phyloP scores from a whole-genome alignment of 2,888 invertebrate species.

The Lycia hirtaria region DNA sequence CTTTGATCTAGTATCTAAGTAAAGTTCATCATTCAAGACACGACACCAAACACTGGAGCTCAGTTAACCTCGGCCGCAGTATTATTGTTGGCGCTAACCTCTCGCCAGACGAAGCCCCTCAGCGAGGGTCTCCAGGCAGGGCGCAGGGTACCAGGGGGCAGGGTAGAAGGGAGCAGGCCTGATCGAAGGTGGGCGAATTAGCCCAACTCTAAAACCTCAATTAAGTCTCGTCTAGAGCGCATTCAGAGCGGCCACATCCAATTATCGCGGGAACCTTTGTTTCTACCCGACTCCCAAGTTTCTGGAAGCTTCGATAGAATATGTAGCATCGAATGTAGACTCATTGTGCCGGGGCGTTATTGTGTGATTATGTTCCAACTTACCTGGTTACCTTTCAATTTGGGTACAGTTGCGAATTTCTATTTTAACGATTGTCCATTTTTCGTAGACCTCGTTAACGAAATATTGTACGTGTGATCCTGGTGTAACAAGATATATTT shows the following conservation, averaged over 20 bases:
- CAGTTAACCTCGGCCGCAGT: conserved; percentile 70
- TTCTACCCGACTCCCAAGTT: conserved; percentile 64
- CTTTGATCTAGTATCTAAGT: conserved; percentile 6
- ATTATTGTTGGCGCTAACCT: conserved; percentile 69
- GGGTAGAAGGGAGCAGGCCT: conserved; percentile 60
- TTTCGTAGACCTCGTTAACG: background rate
- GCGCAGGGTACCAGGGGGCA: conserved; percentile 50
- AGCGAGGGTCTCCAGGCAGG: conserved; percentile 50
- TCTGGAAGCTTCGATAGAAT: conserved; percentile 54
- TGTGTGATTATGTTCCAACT: conserved; percentile 46
- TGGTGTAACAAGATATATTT: too few relatives aligned
- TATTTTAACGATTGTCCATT: conserved; percentile 10
- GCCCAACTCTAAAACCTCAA: conserved; percentile 85
- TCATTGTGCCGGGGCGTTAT: conserved; percentile 50
- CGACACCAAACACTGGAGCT: conserved; percentile 63
- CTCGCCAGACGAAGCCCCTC: conserved; percentile 72
- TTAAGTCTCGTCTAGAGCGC: conserved; percentile 84
- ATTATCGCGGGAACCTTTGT: conserved; percentile 83
- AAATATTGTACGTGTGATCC: background rate
- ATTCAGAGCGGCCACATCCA: conserved; percentile 82
- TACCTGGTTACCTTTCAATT: conserved; percentile 40
- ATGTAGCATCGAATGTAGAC: conserved; percentile 52
- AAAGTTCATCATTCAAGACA: conserved; percentile 45
- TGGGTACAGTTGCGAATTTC: conserved; percentile 28
- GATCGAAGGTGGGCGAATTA: conserved; percentile 84